These are phyloP conservation scores for Epinotia brunnichana DNA, from an alignment of 2,888 invertebrate species.

Conservation along the genomic window DNA sequence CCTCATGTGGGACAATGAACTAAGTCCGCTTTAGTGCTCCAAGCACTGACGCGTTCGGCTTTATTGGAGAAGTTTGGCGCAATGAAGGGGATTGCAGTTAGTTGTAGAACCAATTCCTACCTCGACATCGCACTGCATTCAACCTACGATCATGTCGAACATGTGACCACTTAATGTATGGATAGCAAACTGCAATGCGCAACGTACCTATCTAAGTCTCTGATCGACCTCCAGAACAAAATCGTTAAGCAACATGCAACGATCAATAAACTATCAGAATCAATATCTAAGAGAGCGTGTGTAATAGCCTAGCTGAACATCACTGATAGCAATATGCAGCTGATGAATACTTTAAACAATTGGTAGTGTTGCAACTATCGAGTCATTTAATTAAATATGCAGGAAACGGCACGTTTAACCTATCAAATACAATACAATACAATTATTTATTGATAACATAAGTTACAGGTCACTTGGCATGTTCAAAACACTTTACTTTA, in stretches of 20 bases:
- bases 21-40: conserved; percentile 47
- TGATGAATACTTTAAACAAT: not conserved
- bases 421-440: too few species aligned
- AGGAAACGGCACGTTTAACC: not conserved
- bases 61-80: conserved; percentile 36
- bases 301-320: too few species aligned
- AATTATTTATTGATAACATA: too few species aligned
- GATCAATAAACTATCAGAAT: not conserved
- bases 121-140: not conserved
- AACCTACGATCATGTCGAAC: not conserved
- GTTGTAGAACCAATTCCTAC: not conserved
- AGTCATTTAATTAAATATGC: not conserved
- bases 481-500: too few species aligned
- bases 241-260: not conserved
- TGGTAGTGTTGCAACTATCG: not conserved
- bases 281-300: not conserved
- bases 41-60: conserved; percentile 14
- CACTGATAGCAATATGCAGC: not conserved
- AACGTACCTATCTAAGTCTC: too few species aligned
- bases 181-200: too few species aligned
- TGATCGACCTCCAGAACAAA: not conserved
- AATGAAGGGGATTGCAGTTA: conserved; percentile 28
- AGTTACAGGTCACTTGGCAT: too few species aligned
- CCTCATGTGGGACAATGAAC: conserved; percentile 48
- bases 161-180: too few species aligned